These are phyloP conservation scores for Callinectes sapidus DNA, from an alignment of 2,888 invertebrate species.

Conservation along the genomic window DNA sequence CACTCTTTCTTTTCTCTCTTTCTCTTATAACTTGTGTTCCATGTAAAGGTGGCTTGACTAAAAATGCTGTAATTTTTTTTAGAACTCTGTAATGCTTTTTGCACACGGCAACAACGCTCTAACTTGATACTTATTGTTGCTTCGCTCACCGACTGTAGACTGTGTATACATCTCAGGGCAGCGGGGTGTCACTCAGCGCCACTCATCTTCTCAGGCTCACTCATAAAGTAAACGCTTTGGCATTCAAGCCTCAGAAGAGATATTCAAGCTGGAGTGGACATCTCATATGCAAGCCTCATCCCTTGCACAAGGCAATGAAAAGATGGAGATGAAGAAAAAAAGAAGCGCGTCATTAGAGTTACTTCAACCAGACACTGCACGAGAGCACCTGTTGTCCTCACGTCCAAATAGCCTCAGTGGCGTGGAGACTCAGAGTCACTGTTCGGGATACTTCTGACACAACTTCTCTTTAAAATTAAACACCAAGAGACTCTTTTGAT, in stretches of 20 bases:
- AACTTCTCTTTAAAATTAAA: slow-evolving; percentile 12
- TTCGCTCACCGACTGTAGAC: slow-evolving; percentile 39
- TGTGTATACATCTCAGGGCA: slow-evolving; percentile 36
- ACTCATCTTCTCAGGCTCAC: slow-evolving; percentile 24
- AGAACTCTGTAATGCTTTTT: not conserved
- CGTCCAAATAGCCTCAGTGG: not conserved
- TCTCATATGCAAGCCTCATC: slow-evolving; percentile 29
- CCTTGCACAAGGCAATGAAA: slow-evolving; percentile 27
- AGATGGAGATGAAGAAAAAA: slow-evolving; percentile 2
- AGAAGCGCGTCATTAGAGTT: slow-evolving; percentile 23
- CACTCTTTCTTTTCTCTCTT: not conserved
- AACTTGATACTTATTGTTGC: slow-evolving; percentile 43
- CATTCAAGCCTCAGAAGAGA: slow-evolving; percentile 27
- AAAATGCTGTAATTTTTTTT: not conserved
- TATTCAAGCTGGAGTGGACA: slow-evolving; percentile 15
- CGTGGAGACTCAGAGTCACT: slow-evolving; percentile 4
- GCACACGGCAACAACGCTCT: not conserved
- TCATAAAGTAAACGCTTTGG: slow-evolving; percentile 13
- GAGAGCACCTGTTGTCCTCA: not conserved
- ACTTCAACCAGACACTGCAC: not conserved
- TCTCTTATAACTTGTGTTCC: not conserved
- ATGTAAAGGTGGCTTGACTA: not conserved
- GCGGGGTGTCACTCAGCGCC: slow-evolving; percentile 24
- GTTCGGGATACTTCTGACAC: slow-evolving; percentile 10
- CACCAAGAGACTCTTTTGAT: not conserved